Conservation (phyloP, 2,888 invertebrate species). For the Micropterix aruncella region DNA sequence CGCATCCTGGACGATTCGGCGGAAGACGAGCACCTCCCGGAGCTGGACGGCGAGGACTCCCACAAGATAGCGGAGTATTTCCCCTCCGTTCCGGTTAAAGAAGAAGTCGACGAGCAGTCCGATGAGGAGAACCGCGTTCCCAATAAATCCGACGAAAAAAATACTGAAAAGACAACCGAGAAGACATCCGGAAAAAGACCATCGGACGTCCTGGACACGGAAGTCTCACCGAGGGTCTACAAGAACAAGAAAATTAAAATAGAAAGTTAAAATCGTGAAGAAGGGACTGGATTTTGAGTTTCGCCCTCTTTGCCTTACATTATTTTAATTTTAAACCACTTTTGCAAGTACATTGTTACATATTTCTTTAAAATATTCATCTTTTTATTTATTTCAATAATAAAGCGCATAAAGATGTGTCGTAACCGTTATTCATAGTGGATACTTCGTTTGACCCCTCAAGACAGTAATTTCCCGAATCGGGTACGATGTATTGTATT, state of each 20-base stretch:
- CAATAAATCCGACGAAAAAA: neutral
- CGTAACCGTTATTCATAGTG: too few relatives aligned
- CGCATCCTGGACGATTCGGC: conserved; percentile 24
- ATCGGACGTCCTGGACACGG: too few relatives aligned
- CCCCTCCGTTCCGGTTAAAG: conserved; percentile 16
- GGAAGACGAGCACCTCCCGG: conserved; percentile 19
- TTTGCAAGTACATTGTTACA: too few relatives aligned
- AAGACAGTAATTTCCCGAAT: too few relatives aligned
- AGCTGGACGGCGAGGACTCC: conserved; percentile 22
- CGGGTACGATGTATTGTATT: too few relatives aligned
- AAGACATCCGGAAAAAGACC: neutral
- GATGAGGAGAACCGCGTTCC: conserved; percentile 17
- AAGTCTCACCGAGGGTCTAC: neutral
- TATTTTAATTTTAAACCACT: too few relatives aligned
- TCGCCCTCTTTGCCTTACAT: too few relatives aligned
- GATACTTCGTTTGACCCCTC: too few relatives aligned
- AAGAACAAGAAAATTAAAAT: neutral
- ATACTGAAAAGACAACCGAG: conserved; percentile 4
- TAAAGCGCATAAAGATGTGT: too few relatives aligned
- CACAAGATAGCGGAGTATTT: conserved; percentile 32
- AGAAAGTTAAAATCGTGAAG: neutral
- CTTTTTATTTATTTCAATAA: too few relatives aligned
- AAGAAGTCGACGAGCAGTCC: conserved; percentile 19
- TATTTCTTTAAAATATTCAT: too few relatives aligned
- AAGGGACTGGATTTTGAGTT: too few relatives aligned